Percentiles rank a stretch among this genome's conserved stretches.
phyloP scores from a whole-genome alignment of 2,113 vertebrate species.

The Perccottus glenii region DNA sequence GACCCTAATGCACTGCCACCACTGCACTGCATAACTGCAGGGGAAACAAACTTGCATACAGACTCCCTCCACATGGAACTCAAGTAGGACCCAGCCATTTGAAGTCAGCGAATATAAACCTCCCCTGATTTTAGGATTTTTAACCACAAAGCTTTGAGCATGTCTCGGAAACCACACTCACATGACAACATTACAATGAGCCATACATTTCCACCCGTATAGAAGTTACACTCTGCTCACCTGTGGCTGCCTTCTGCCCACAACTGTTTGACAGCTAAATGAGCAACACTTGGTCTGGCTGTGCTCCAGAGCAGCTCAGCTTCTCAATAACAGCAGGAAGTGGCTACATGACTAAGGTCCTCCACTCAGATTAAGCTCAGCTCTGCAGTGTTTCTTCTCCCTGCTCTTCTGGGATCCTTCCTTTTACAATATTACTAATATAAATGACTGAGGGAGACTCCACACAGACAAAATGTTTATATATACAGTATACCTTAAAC shows the following conservation, averaged over 20 bases:
- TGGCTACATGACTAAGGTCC: conserved; percentile 56
- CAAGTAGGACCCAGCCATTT: conserved; percentile 11
- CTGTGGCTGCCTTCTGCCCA: conserved; percentile 25
- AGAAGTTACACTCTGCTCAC: conserved; percentile 8
- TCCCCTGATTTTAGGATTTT: conserved; percentile 16
- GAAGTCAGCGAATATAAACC: background rate
- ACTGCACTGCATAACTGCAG: conserved; percentile 13
- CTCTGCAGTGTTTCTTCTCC: conserved; percentile 8
- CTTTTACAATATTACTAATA: background rate
- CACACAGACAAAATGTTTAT: background rate
- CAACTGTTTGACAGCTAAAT: conserved; percentile 59
- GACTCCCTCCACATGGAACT: background rate
- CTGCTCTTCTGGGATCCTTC: conserved; percentile 10
- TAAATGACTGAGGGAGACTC: background rate
- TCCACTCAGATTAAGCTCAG: conserved; percentile 22
- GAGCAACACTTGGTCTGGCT: conserved; percentile 52
- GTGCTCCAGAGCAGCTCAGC: conserved; percentile 34
- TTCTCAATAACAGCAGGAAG: conserved; percentile 58
- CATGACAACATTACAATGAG: conserved; percentile 8
- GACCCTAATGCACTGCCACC: conserved; percentile 1
- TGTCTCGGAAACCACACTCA: conserved; percentile 15
- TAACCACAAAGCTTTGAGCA: conserved; percentile 10
- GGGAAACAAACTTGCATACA: conserved; percentile 8
- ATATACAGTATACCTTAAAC: background rate
- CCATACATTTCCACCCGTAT: conserved; percentile 23